These are phyloP conservation scores for Hydropsyche betteni DNA, from an alignment of 2,888 invertebrate genomes.

Conservation along the genomic window DNA sequence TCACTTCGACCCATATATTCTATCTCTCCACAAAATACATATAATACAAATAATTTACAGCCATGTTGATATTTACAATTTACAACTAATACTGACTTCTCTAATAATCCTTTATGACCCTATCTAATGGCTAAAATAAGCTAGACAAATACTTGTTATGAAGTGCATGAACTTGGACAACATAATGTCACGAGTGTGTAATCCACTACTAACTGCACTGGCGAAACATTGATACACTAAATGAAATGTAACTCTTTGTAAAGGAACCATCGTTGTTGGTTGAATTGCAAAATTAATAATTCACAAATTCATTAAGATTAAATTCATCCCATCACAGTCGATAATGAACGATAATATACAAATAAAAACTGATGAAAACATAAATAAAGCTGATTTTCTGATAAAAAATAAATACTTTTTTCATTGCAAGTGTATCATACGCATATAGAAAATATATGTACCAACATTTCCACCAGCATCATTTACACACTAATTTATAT, in stretches of 20 bases:
- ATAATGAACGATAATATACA: conserved; percentile 8
- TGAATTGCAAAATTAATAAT: too few species aligned
- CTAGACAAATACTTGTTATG: conserved; percentile 22
- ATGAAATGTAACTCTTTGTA: not conserved
- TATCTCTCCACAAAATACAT: not conserved
- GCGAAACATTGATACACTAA: conserved; percentile 11
- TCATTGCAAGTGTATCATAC: too few species aligned
- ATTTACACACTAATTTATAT: not conserved
- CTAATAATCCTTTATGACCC: conserved; percentile 13
- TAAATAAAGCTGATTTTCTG: too few species aligned
- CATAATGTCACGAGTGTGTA: not conserved
- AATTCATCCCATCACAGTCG: not conserved
- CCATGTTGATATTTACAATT: conserved; percentile 48
- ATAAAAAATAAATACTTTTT: too few species aligned
- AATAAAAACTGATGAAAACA: not conserved
- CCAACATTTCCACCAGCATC: too few species aligned
- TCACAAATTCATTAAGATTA: too few species aligned
- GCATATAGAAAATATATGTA: too few species aligned
- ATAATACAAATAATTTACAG: conserved; percentile 44
- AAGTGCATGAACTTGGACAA: too few species aligned
- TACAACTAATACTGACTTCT: conserved; percentile 49
- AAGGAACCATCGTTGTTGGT: too few species aligned
- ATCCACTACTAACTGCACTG: not conserved
- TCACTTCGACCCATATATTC: conserved; percentile 11
- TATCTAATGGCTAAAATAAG: conserved; percentile 19